Evolutionary conservation across 2,797 vertebrate genomes (phyloP), one percentile per base, ranked within the genome.

Genomic region (Hippocampus kuda): DNA sequence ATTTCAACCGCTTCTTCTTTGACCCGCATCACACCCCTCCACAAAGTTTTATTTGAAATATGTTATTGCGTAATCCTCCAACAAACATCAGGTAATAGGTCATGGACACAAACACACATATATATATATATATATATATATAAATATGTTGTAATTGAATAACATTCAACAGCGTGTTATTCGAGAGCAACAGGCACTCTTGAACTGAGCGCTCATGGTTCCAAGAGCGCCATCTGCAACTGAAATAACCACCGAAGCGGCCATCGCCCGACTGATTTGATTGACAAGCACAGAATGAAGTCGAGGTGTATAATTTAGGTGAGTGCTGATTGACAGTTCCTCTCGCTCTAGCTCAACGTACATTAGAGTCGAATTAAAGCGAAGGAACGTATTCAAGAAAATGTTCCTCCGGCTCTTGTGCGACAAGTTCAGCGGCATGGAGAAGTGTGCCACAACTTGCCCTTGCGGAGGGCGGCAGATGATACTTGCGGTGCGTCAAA

Each of bases 271-370:
- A 87, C 88, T 87, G 82, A 85, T 91, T 86, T 90, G 89, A 91
- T 89, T 90, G 89, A 90, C 89, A 91, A 81, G 84, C 88, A 81
- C 84, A 82, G 83, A 90, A 92, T 90, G 87, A 89, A 91, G 89
- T 90, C 89, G 79, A 88, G 89, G 79, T 90, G 92, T 91, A 93
- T 90, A 92, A 89, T 92, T 94, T 90, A 90, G 90, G 91, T 89
- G 81, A 84, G 85, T 69, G 66, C 81, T 89, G 89, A 93, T 90
- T 92, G 91, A 91, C 88, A 91, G 90, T 75, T 86, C 88, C 34
- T 38, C 88, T 93, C 91, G 90, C 90, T 87, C 84, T 90, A 89
- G 88, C 90, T 86, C 85, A 82, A 91, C 80, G 90, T 89, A 90
- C 89, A 90, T 91, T 90, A 90, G 88, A 87, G 90, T 91, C 86